phyloP scores from a whole-genome alignment of 2,797 vertebrate species.

The Periparus ater region DNA sequence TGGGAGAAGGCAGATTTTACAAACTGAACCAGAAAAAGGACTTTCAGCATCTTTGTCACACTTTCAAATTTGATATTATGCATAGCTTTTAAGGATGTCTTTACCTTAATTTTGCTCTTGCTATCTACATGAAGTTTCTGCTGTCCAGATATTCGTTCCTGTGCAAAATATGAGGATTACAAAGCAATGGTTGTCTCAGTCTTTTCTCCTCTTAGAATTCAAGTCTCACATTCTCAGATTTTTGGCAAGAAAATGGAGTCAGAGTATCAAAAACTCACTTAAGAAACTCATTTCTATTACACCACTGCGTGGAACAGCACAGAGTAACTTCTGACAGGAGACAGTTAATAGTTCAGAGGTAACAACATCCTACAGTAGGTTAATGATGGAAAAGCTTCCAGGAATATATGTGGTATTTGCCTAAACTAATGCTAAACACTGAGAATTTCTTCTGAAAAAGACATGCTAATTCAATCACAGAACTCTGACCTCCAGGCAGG shows the following conservation, averaged over 20 bases:
- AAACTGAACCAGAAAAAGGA: conserved; percentile 12
- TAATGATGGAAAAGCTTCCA: not conserved
- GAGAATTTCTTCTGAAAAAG: not conserved
- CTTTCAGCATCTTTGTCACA: not conserved
- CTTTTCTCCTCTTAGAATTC: not conserved
- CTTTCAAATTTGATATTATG: not conserved
- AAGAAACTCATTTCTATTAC: not conserved
- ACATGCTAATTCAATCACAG: not conserved
- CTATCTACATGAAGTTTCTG: not conserved
- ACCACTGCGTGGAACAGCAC: not conserved
- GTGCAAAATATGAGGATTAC: not conserved
- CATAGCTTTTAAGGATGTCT: not conserved
- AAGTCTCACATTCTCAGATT: not conserved
- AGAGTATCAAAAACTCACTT: not conserved
- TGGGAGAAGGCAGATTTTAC: conserved; percentile 14
- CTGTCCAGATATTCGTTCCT: not conserved
- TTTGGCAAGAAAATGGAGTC: not conserved
- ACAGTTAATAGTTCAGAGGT: not conserved
- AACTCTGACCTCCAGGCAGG: not conserved
- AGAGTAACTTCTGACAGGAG: not conserved
- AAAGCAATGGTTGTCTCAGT: not conserved
- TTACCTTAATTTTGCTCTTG: not conserved
- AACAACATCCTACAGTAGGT: not conserved
- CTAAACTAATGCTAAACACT: fast-evolving
- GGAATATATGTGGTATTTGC: not conserved